Evolutionary conservation across 2,113 vertebrate genomes (phyloP).

Genomic region (Eolophus roseicapilla): DNA sequence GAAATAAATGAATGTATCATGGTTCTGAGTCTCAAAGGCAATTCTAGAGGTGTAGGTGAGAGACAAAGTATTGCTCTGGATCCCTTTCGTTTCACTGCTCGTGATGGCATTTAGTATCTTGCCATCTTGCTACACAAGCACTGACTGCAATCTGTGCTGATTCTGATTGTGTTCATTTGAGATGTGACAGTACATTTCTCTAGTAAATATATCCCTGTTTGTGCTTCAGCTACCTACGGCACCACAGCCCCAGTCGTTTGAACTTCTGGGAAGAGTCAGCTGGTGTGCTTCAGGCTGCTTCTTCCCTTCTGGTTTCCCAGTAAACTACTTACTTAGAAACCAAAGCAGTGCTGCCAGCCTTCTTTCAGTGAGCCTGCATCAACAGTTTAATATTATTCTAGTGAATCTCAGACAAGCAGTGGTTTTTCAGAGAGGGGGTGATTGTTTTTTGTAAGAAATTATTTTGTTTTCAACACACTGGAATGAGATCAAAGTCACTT

Average conservation of each 20-base stretch:
- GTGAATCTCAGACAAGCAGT: neutral
- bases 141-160: neutral
- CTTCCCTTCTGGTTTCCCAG: neutral
- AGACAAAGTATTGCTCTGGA: neutral
- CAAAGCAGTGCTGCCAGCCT: neutral
- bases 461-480: neutral
- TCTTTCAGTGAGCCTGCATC: neutral
- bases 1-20: neutral
- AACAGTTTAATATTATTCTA: neutral
- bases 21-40: neutral
- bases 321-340: neutral
- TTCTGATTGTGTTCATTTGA: neutral
- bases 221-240: neutral
- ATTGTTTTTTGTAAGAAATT: neutral
- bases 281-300: constrained; percentile 1
- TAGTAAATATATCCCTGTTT: neutral
- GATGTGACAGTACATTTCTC: neutral
- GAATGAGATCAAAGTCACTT: neutral
- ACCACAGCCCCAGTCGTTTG: neutral
- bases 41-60: neutral
- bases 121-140: neutral
- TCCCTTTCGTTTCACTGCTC: neutral
- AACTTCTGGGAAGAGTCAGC: neutral
- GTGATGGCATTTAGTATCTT: neutral
- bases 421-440: neutral